Evolutionary conservation across 1,140 invertebrate species (phyloP).

Genomic region (Pseudomyrmex sp.): DNA sequence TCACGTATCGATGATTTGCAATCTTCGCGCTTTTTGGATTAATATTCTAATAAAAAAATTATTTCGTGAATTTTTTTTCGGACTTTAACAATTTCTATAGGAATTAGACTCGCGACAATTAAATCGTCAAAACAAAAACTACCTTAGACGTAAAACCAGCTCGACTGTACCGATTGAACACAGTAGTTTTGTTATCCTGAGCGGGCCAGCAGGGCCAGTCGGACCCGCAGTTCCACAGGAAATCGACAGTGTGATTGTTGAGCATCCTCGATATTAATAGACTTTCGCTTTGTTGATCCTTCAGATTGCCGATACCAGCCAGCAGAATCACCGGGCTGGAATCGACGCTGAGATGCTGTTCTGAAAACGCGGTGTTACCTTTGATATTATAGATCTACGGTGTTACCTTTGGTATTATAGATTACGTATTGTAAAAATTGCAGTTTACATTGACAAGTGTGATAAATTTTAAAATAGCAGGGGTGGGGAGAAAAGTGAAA

Average conservation of each 20-base stretch:
- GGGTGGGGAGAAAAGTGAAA: neutral
- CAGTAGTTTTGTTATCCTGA: constrained; percentile 87
- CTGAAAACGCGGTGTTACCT: constrained; percentile 34
- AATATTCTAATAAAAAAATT: neutral
- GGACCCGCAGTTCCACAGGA: constrained; percentile 94
- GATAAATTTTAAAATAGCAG: no score
- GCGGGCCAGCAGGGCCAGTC: constrained; percentile 91
- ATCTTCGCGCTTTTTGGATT: no score
- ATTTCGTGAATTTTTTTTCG: neutral
- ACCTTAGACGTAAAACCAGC: constrained; percentile 96
- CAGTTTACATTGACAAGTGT: no score
- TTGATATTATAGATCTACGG: neutral
- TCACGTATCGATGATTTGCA: no score
- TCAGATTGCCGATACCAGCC: constrained; percentile 79
- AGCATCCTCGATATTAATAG: constrained; percentile 82
- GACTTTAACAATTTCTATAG: neutral
- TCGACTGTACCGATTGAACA: constrained; percentile 92
- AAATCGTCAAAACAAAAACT: constrained; percentile 40
- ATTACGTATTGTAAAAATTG: no score
- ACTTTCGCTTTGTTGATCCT: constrained; percentile 78
- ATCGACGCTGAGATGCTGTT: constrained; percentile 77
- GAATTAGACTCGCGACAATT: neutral
- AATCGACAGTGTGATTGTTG: constrained; percentile 90
- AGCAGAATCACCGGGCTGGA: constrained; percentile 79
- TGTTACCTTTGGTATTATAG: no score